Base-by-base conservation (phyloP, 2,888 invertebrate species). In the Synergus itoensis region DNA sequence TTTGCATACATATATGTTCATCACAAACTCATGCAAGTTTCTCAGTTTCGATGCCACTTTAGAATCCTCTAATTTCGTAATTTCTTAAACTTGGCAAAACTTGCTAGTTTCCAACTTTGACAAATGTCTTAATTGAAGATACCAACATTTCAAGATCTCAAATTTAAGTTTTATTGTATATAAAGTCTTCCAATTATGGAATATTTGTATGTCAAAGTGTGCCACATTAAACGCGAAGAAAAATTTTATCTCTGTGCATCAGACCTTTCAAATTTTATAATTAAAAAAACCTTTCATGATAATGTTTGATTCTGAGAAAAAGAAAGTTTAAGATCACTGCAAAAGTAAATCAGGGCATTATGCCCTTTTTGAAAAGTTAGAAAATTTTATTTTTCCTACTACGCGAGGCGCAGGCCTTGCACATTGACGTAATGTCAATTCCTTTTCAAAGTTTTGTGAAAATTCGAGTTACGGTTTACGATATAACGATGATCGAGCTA, bases 361-460 rank as follows among this genome's bases (percentile, higher is more conserved):
- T 40, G 36, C 53, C n/a, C 48, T n/a, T 36, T 53, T 73, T 36
- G 73, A 53, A 73, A 48, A 73, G 53, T 14, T 53, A 36, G 48
- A 53, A 53, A 73, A 53, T 53, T 48, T 69, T 45, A 16, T 53
- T 73, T 53, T 53, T 53, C 9, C 53, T 73, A 73, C 16, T 48
- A 41, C 65, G 18, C 41, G n/a, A 48, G 69, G 48, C 69, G 36
- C 36, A 36, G n/a, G 36, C 28, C 60, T 73, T 53, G 28, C 36
- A 28, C 21, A 67, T 73, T 73, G 73, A 73, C 73, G 28, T 73
- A 40, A 53, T 36, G 73, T 73, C 73, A 73, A 73, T 73, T 73
- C 53, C 73, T 53, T 73, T 45, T 73, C n/a, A n/a, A 28, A 48
- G 28, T 73, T 28, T 69, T 45, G 11, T 45, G 18, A 21, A 9